Evolutionary conservation across 2,113 vertebrate species (phyloP), one percentile per base, ranked within the genome.

Genomic region (Peromyscus polionotus): DNA sequence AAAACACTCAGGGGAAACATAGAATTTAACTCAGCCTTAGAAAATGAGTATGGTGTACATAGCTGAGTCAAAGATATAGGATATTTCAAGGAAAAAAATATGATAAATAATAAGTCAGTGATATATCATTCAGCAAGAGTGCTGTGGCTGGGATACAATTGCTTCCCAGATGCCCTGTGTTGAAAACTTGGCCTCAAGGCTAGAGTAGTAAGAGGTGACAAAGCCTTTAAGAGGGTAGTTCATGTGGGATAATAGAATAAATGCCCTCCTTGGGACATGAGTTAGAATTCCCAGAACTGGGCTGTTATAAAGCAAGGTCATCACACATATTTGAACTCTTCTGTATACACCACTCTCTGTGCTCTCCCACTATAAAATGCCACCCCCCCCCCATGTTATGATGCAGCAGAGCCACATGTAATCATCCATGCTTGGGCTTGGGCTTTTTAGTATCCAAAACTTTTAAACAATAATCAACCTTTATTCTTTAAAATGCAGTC

Each of bases 11-110:
- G 26, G 4, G 19, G 80, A 84, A 42, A 88, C 84, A 12, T 26
- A 86, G 24, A 91, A 80, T 81, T 91, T 80, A 91, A 86, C 22
- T 28, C 3, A 94, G 80, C 4, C 57, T 75, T 57, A 85, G 19
- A 70, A 91, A 95, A 81, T 89, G 8, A 96, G 36, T 61, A 81
- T 51, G 51, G 59, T 76, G 80, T 81, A 26, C 17, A 61, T 51
- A 72, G 68, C 7, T 42, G n/a, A 93, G 54, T 84, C 61, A 88
- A 59, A 90, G 24, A 94, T 16, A 77, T 2, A 4, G 45, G 39
- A 12, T 70, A 80, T 80, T 95, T 73, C 14, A 33, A 22, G 20
- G 9, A n/a, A 91, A 45, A 89, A 13, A 84, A 75, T 65, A 51
- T 12, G 75, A 51, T 76, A 88, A 89, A 48, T 61, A 20, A 88